Evolutionary conservation across 2,888 invertebrate species (phyloP).

Genomic region (Hoplodrina blanda): DNA sequence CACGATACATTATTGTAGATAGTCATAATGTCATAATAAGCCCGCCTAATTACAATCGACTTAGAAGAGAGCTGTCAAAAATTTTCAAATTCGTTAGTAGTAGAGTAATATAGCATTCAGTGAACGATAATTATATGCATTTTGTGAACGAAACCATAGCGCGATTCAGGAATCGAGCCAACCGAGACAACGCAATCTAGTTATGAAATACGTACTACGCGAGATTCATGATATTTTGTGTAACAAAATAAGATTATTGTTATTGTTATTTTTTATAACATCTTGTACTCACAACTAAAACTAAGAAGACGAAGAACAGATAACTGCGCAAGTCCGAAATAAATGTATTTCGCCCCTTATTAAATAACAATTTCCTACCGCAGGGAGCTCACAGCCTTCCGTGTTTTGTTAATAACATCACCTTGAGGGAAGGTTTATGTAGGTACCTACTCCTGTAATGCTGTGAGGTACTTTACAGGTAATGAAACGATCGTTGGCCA

Average conservation of each 20-base stretch:
- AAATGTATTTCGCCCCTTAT: slow-evolving; percentile 5
- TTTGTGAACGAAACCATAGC: slow-evolving; percentile 7
- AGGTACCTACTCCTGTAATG: not conserved
- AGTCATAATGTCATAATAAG: too few species aligned
- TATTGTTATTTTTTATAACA: too few species aligned
- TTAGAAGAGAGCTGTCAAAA: too few species aligned
- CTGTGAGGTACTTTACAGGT: not conserved
- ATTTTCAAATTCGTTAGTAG: too few species aligned
- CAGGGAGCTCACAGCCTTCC: slow-evolving; percentile 20
- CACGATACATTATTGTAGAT: too few species aligned
- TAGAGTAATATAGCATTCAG: too few species aligned
- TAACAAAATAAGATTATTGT: too few species aligned
- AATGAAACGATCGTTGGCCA: not conserved
- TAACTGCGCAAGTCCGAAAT: not conserved
- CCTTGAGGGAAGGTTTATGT: slow-evolving; percentile 4
- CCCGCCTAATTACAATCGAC: too few species aligned
- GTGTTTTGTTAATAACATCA: slow-evolving; percentile 26
- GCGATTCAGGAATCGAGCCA: not conserved
- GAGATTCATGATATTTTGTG: too few species aligned
- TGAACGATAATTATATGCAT: too few species aligned
- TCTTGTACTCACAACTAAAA: not conserved
- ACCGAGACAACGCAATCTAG: slow-evolving; percentile 2
- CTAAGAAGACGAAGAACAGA: not conserved
- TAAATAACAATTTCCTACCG: slow-evolving; percentile 31
- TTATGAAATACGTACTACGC: not conserved